Evolutionary conservation across 1,140 invertebrate species (phyloP).

Genomic region (Saxidomus purpurata): DNA sequence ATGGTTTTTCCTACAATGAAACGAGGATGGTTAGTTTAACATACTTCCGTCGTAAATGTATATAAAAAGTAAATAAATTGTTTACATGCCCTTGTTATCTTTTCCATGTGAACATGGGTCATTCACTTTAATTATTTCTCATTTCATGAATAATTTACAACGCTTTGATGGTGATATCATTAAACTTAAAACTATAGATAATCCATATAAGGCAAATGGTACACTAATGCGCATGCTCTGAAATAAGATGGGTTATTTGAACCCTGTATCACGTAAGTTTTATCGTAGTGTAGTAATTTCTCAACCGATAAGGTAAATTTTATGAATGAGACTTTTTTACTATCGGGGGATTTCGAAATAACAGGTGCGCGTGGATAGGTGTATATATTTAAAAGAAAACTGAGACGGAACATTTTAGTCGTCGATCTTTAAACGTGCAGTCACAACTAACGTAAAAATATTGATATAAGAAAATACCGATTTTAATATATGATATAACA

Average conservation of each 20-base stretch:
- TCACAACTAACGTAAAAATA: too few relatives aligned
- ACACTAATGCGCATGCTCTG: background rate
- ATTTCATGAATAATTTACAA: constrained; percentile 19
- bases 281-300: constrained; percentile 3
- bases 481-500: background rate
- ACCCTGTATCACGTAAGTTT: background rate
- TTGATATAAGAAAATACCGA: background rate
- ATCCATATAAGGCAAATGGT: background rate
- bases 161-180: background rate
- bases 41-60: background rate
- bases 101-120: background rate
- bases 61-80: constrained; percentile 1
- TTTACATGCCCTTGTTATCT: constrained; percentile 19
- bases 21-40: background rate
- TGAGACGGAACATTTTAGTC: background rate
- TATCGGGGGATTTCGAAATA: background rate
- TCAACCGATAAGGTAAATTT: constrained; percentile 3
- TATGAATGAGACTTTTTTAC: constrained; percentile 5
- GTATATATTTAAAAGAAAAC: constrained; percentile 2
- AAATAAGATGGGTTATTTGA: background rate
- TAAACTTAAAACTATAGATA: constrained; percentile 7
- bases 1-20: too few relatives aligned
- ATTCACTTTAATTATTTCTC: background rate
- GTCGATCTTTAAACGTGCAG: background rate
- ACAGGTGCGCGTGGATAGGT: background rate